Base-by-base conservation (phyloP, 2,888 invertebrate genomes). In the Apotomis capreana region DNA sequence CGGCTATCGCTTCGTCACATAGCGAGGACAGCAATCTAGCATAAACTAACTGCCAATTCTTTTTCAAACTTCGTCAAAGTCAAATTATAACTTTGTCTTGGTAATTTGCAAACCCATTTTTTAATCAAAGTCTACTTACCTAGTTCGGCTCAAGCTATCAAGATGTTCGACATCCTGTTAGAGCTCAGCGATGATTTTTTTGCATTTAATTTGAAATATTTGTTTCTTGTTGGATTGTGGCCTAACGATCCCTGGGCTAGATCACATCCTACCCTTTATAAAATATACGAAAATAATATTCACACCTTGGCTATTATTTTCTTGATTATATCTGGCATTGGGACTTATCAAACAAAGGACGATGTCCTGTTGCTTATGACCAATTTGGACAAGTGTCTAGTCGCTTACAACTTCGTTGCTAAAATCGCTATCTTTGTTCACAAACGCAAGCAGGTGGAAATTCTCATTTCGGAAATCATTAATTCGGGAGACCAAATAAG, bases 201-300 rank as follows among this genome's bases (percentile, higher is more conserved):
- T 74, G 82, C 84, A 55, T 86, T 88, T 54, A 91, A 91, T 75
- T 74, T 91, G 57, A 86, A 87, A 76, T 89, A 82, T 71, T 81
- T 92, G 37, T 84, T 81, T 71, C 77, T 79, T 3, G 84, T 88
- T 3, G 91, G 92, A 12, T 76, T 91, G 70, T 92, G 91, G 91
- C 87, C 88, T 0, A 76, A 79, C 12, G 78, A 87, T 13, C 70
- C 81, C 4, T 81, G 83, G 76, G 78, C 83, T 0, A 72, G 59
- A 60, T 76, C 68, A 4, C 77, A 82, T 68, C 70, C 70, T 10
- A 8, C 76, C 0, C 4, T 86, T 0, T 91, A 91, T 70, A 85
- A 81, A 77, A 63, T 82, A 0, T 91, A 88, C 68, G 84, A 87
- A 76, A 71, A 74, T 0, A 74, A 75, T 3, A 74, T 88, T 3